Evolutionary conservation across 2,888 invertebrate species (phyloP), one percentile per base, ranked within the genome.

Genomic region (Drosophila suboccidentalis): DNA sequence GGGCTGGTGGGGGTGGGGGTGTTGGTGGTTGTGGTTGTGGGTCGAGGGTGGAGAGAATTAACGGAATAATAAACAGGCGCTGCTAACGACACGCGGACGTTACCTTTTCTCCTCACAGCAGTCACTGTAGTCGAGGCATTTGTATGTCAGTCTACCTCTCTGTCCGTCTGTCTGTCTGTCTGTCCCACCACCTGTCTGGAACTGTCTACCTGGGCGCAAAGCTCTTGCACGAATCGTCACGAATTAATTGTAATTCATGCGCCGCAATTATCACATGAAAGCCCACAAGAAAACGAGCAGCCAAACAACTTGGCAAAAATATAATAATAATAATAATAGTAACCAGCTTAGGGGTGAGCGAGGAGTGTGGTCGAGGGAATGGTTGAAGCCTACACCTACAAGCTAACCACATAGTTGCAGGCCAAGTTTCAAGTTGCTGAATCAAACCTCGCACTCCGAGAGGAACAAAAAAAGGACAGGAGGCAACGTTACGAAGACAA

Each of bases 181-280:
- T 32, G 22, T 32, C 38, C 19, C 46, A 17, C 38, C 26, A 36
- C 29, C 60, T 47, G 46, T 60, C 58, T 55, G 78, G 54, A 38
- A 19, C 75, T 53, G 55, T 55, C 68, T 74, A 50, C 74, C 79
- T 66, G 76, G 75, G 76, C 59, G 76, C 63, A 70, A 70, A 51
- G 73, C 82, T 78, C 78, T 81, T 81, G 87, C 89, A 87, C 90
- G 90, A 87, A 84, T 82, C 78, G 86, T 87, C 78, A 82, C 86
- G 90, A 92, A 91, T 92, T 91, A 91, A 92, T 91, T 91, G 92
- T 91, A 91, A 91, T 92, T 92, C 92, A 91, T 92, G 87, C 89
- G 91, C 92, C 91, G 91, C 92, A 91, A 91, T 91, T 92, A 91
- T 92, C 90, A 89, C 88, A 91, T 89, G 83, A 90, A 90, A 82